phyloP scores from a whole-genome alignment of 2,797 vertebrate genomes.

The Semotilus atromaculatus region DNA sequence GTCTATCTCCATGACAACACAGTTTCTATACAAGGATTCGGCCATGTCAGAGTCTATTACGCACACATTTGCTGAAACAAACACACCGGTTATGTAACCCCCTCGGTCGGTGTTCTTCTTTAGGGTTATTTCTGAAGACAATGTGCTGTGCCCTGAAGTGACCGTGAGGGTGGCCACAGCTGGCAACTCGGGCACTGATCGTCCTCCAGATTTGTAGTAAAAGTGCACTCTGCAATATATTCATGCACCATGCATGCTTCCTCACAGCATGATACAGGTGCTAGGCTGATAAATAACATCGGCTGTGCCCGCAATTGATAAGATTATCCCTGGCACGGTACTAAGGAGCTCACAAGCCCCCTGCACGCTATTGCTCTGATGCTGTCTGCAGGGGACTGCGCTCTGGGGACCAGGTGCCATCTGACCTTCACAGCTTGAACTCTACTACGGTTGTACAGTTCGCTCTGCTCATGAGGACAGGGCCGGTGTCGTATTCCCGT shows the following conservation, averaged over 20 bases:
- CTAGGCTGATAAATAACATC: slow-evolving; percentile 28
- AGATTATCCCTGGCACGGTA: slow-evolving; percentile 19
- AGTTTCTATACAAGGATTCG: slow-evolving; percentile 53
- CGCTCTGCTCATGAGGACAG: slow-evolving; percentile 7
- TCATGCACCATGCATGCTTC: background rate
- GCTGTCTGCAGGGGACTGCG: slow-evolving; percentile 28
- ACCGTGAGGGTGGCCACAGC: slow-evolving; percentile 4
- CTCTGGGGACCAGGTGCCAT: slow-evolving; percentile 17
- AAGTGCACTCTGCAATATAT: background rate
- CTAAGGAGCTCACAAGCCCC: slow-evolving; percentile 12
- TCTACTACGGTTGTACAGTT: background rate
- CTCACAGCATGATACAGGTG: slow-evolving; percentile 28
- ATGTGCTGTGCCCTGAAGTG: slow-evolving; percentile 26
- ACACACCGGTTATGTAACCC: slow-evolving; percentile 49
- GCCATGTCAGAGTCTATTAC: slow-evolving; percentile 51
- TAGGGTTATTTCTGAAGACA: slow-evolving; percentile 49
- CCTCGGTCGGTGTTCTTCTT: slow-evolving; percentile 46
- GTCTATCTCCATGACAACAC: slow-evolving; percentile 68
- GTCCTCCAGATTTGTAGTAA: background rate
- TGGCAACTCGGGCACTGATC: slow-evolving; percentile 2
- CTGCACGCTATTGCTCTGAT: slow-evolving; percentile 15
- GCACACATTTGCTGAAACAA: slow-evolving; percentile 43
- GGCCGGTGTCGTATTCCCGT: background rate
- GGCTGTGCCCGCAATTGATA: slow-evolving; percentile 35
- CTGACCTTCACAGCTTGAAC: slow-evolving; percentile 27